Evolutionary conservation across 2,888 invertebrate genomes (phyloP), one percentile per base, ranked within the genome.

Genomic region (Priocnemis perturbator): DNA sequence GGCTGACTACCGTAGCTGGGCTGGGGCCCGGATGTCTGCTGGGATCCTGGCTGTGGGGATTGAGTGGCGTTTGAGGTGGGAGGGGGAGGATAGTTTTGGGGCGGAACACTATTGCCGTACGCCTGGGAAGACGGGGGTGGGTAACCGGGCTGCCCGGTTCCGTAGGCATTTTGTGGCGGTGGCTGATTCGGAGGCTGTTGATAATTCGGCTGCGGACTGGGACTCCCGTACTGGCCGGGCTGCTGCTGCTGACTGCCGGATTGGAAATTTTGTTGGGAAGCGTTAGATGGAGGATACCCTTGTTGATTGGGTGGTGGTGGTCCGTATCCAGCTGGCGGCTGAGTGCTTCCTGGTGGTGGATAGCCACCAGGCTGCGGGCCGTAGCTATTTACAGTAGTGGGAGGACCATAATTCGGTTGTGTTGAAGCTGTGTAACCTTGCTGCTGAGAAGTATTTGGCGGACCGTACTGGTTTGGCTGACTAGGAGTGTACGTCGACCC

Each of bases 301-400:
- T 93, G 93, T 37, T 93, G 93, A 87, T 93, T 93, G 74, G 92
- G 91, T 76, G 93, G 93, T 30, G 93, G 93, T 19, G 92, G 92
- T 2, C 92, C 92, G 85, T 93, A 92, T 52, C 87, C 88, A 37
- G 93, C 91, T 83, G 93, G 93, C 69, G 91, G 91, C 60, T 88
- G 89, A 77, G 82, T 83, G 0, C 85, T 74, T 66, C 91, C 91
- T 60, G 93, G 93, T 64, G 93, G 93, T 15, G 93, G 93, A 89
- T 94, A 94, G 44, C 90, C 90, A 37, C 88, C 86, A 19, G 89
- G 87, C 71, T 90, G 90, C 26, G 89, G 87, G 4, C 88, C 87
- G 55, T 89, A 88, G 63, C 87, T 89, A 60, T 88, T 89, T 1
- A 87, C 88, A 37, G 87, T 79, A 21, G 82, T 84, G 1, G 88